phyloP scores from a whole-genome alignment of 2,888 invertebrate genomes.

The Chrysolina oricalcia region DNA sequence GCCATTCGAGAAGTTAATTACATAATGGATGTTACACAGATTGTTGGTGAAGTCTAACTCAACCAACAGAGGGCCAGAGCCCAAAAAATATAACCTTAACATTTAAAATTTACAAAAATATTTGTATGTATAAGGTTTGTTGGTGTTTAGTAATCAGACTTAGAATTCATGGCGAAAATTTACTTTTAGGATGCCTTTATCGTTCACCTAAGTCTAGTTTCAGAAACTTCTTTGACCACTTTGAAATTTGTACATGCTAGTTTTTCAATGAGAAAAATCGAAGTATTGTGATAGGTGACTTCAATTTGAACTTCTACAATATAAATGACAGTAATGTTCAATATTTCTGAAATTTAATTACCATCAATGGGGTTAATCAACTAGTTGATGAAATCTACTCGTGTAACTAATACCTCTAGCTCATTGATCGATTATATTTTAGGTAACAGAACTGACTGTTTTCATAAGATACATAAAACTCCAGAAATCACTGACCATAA shows the following conservation, averaged over 20 bases:
- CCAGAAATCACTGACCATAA: conserved; percentile 3
- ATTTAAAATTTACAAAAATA: neutral
- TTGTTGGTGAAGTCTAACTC: no score
- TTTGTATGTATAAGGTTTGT: neutral
- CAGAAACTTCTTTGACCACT: neutral
- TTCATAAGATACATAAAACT: neutral
- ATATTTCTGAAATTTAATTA: neutral
- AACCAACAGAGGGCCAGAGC: no score
- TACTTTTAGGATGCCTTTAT: neutral
- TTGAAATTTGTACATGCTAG: neutral
- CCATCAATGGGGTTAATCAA: neutral
- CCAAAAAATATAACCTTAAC: no score
- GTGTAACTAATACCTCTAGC: neutral
- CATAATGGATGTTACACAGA: no score
- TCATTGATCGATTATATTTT: neutral
- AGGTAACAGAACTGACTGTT: neutral
- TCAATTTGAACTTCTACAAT: neutral
- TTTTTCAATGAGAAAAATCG: neutral
- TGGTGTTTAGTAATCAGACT: neutral
- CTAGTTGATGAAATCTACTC: neutral
- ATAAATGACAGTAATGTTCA: neutral
- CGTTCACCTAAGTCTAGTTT: neutral
- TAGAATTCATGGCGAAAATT: neutral
- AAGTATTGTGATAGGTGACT: neutral
- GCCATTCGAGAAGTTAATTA: no score